Percentiles rank a stretch among this genome's conserved stretches.
phyloP scores from a whole-genome alignment of 2,113 vertebrate genomes.

The Amblyornis subalaris region DNA sequence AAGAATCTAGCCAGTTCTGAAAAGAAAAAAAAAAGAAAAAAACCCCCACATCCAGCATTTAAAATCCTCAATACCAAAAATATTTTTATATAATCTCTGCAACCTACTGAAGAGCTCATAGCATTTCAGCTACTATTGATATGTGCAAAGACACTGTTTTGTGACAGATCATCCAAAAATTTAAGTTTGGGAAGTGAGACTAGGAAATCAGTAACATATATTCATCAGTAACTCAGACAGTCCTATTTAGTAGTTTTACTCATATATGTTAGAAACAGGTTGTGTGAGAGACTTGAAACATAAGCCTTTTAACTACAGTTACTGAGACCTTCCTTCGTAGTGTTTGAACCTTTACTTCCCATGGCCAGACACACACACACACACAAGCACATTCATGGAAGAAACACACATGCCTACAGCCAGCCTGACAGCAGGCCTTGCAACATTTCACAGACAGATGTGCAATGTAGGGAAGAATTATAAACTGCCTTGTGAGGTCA shows the following conservation, averaged over 20 bases:
- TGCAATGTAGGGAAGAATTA: background rate
- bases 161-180: background rate
- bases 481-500: background rate
- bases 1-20: constrained; percentile 81
- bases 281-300: background rate
- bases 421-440: background rate
- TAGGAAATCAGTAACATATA: background rate
- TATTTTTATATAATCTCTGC: background rate
- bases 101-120: background rate
- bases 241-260: background rate
- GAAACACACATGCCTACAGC: background rate
- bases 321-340: background rate
- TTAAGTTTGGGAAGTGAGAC: background rate
- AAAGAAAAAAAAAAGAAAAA: background rate
- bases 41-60: background rate
- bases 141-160: background rate
- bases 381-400: background rate
- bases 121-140: background rate
- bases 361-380: background rate
- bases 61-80: background rate
- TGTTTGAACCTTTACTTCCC: background rate
- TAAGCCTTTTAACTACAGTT: background rate
- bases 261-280: background rate
- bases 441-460: background rate
- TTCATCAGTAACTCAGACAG: background rate